phyloP scores from a whole-genome alignment of 2,888 invertebrate species.

The Drosophila fungiperda region DNA sequence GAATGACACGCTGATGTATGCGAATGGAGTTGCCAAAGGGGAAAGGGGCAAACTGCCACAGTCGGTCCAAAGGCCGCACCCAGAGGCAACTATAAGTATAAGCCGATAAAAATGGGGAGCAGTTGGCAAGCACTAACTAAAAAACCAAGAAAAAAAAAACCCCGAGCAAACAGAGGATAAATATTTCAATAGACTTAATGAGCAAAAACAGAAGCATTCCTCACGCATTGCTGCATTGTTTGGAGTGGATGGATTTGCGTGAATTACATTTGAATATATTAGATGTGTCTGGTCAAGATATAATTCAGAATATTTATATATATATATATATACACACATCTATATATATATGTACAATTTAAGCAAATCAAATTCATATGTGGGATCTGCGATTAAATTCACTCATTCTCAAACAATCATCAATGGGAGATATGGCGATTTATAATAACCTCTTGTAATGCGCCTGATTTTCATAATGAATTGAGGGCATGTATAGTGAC shows the following conservation, averaged over 20 bases:
- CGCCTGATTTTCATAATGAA: not conserved
- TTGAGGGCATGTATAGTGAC: not conserved
- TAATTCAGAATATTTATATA: not conserved
- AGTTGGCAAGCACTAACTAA: slow-evolving; percentile 11
- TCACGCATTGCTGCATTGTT: not conserved
- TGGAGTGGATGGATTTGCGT: not conserved
- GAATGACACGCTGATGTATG: slow-evolving; percentile 12
- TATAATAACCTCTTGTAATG: not conserved
- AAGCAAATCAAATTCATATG: not conserved
- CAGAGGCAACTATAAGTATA: slow-evolving; percentile 37
- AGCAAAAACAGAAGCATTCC: slow-evolving; percentile 3
- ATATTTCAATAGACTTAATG: slow-evolving; percentile 11
- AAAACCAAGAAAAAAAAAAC: not conserved
- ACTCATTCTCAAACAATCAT: not conserved
- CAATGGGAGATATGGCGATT: not conserved
- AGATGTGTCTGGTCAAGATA: not conserved
- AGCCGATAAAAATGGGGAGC: slow-evolving; percentile 25
- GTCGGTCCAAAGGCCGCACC: slow-evolving; percentile 37
- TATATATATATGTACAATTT: not conserved
- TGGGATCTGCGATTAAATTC: not conserved
- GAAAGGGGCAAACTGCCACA: slow-evolving; percentile 12
- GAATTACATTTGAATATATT: not conserved
- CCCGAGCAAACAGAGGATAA: slow-evolving; percentile 29
- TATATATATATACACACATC: not conserved
- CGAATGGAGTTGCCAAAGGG: not conserved